phyloP scores from a whole-genome alignment of 2,797 vertebrate species.

The Leptoclinus maculatus region DNA sequence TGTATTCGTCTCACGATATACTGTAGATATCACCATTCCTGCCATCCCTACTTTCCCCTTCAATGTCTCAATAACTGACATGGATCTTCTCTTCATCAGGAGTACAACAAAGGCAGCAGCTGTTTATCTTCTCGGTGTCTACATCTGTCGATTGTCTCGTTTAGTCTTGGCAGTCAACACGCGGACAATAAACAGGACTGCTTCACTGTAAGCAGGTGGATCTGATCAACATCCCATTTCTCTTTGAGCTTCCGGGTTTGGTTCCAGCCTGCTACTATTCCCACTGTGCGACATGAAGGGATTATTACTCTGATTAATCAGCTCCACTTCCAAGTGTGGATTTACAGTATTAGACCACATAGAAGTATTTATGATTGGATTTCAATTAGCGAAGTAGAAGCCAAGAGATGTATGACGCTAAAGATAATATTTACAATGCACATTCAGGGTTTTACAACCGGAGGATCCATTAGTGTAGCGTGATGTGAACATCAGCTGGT shows the following conservation, averaged over 20 bases:
- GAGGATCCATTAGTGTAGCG: background rate
- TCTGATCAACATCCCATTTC: slow-evolving; percentile 18
- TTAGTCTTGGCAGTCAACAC: too few species aligned
- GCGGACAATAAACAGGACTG: too few species aligned
- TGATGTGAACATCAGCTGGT: slow-evolving; percentile 8
- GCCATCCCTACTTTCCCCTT: too few species aligned
- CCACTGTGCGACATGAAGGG: background rate
- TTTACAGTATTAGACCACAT: background rate
- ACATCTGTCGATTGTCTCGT: too few species aligned
- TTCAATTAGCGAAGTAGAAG: background rate
- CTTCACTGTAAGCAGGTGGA: too few species aligned
- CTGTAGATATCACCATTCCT: too few species aligned
- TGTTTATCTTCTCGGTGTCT: too few species aligned
- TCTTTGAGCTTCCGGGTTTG: slow-evolving; percentile 21
- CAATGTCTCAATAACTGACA: too few species aligned
- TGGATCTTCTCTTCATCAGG: too few species aligned
- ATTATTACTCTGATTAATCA: slow-evolving; percentile 28
- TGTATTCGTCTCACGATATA: too few species aligned
- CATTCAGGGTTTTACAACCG: background rate
- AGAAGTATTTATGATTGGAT: slow-evolving; percentile 13
- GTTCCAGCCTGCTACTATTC: background rate
- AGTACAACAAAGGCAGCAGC: too few species aligned
- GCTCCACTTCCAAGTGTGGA: background rate
- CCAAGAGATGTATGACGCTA: background rate
- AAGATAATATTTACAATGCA: slow-evolving; percentile 48